Percentiles rank a stretch among this genome's conserved stretches.
These are phyloP conservation scores for Leucopternis melanops DNA, from an alignment of 2,113 vertebrate species.

Conservation along the genomic window DNA sequence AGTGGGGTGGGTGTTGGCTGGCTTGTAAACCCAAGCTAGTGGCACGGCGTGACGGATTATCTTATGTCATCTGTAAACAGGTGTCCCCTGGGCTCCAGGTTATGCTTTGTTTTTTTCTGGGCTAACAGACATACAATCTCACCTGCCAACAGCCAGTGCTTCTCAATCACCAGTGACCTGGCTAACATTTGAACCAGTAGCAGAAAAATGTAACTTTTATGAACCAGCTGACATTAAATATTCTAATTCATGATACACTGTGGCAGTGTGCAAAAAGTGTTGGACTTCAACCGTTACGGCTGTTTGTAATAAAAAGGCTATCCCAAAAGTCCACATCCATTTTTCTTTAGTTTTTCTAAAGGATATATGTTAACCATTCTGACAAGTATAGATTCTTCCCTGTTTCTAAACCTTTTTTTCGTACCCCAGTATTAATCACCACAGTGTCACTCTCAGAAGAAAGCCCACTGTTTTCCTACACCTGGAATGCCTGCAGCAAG, in stretches of 20 bases:
- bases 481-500: conserved; percentile 18
- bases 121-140: background rate
- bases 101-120: background rate
- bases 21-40: background rate
- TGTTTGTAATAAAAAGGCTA: background rate
- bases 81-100: background rate
- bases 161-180: background rate
- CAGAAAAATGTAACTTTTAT: background rate
- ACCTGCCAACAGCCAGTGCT: background rate
- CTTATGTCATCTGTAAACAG: background rate
- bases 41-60: accelerated
- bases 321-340: background rate
- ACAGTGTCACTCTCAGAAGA: background rate
- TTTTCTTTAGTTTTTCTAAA: background rate
- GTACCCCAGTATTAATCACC: background rate
- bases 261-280: background rate
- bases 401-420: background rate
- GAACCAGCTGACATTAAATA: background rate
- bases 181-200: background rate
- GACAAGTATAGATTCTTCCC: background rate
- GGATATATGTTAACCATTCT: background rate
- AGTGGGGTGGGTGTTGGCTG: background rate
- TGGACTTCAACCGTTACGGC: background rate
- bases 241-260: background rate
- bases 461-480: background rate